These are phyloP conservation scores for Helicoverpa assulta DNA, from an alignment of 2,888 invertebrate genomes.

Conservation along the genomic window DNA sequence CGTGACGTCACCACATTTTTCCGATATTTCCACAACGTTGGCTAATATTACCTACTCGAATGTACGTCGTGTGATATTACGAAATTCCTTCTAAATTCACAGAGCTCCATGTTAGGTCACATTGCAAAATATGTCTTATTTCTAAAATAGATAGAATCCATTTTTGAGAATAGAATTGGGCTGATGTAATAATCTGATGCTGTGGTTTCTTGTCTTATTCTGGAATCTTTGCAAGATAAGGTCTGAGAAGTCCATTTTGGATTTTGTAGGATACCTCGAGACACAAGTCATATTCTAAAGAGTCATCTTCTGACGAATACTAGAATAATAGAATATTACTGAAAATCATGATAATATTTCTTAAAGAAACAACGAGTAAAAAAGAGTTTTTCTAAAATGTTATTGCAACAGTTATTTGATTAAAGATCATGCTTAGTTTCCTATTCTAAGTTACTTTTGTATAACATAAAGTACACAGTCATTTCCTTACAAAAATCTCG, in stretches of 20 bases:
- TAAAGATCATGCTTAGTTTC: no score
- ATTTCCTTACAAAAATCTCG: conserved; percentile 2
- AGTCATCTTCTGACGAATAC: no score
- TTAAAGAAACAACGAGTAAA: no score
- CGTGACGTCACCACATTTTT: conserved; percentile 61
- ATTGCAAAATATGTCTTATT: conserved; percentile 33
- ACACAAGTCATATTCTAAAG: no score
- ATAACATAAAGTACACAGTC: background rate
- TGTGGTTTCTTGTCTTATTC: background rate
- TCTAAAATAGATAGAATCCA: conserved; percentile 29
- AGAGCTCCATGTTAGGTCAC: conserved; percentile 28
- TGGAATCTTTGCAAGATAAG: background rate
- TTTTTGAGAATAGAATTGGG: background rate
- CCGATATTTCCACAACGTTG: conserved; percentile 62
- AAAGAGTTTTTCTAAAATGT: no score
- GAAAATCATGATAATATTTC: no score
- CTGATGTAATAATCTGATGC: no score
- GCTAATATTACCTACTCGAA: conserved; percentile 65
- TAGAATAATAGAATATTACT: no score
- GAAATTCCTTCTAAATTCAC: conserved; percentile 50
- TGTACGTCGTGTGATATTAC: conserved; percentile 62
- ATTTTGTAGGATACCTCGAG: no score
- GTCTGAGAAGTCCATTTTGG: no score
- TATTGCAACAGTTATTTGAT: no score
- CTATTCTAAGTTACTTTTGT: background rate